Conservation (phyloP, 2,797 vertebrate genomes). For the Sarcophilus harrisii region DNA sequence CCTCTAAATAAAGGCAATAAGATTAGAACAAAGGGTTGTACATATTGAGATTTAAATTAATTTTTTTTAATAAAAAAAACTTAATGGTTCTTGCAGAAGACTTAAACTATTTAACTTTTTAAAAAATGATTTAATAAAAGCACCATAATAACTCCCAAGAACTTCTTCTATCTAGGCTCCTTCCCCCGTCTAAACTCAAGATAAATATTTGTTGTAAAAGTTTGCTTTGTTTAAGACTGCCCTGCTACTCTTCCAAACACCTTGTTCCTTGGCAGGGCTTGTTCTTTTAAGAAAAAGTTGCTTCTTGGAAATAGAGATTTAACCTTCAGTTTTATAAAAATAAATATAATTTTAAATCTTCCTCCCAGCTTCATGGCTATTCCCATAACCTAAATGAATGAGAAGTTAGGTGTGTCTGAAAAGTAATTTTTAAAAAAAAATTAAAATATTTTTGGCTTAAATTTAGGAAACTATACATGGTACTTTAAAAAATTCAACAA, state of each 20-base stretch:
- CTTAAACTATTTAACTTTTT: slow-evolving; percentile 52
- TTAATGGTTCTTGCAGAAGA: slow-evolving; percentile 42
- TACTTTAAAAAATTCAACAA: slow-evolving; percentile 69
- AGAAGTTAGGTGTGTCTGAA: slow-evolving; percentile 75
- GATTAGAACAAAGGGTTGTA: slow-evolving; percentile 68
- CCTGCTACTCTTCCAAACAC: slow-evolving; percentile 39
- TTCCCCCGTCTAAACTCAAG: slow-evolving; percentile 30
- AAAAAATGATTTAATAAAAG: slow-evolving; percentile 54
- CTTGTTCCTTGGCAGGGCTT: slow-evolving; percentile 52
- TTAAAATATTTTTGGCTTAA: slow-evolving; percentile 79
- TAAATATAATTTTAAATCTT: slow-evolving; percentile 67
- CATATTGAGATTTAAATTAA: slow-evolving; percentile 10
- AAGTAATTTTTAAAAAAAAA: slow-evolving; percentile 76
- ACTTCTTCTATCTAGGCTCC: not conserved
- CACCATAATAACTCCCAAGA: slow-evolving; percentile 42
- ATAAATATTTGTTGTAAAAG: not conserved
- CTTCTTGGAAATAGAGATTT: slow-evolving; percentile 47
- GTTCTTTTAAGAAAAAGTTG: slow-evolving; percentile 39
- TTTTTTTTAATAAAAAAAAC: slow-evolving; percentile 42
- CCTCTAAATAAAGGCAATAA: slow-evolving; percentile 64
- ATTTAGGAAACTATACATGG: slow-evolving; percentile 76
- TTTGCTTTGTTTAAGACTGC: slow-evolving; percentile 42
- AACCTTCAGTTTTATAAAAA: slow-evolving; percentile 61
- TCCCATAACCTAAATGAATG: slow-evolving; percentile 66
- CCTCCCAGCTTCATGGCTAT: slow-evolving; percentile 46